Evolutionary conservation across 2,888 invertebrate species (phyloP), one percentile per base, ranked within the genome.

Genomic region (Caenorhabditis becei): DNA sequence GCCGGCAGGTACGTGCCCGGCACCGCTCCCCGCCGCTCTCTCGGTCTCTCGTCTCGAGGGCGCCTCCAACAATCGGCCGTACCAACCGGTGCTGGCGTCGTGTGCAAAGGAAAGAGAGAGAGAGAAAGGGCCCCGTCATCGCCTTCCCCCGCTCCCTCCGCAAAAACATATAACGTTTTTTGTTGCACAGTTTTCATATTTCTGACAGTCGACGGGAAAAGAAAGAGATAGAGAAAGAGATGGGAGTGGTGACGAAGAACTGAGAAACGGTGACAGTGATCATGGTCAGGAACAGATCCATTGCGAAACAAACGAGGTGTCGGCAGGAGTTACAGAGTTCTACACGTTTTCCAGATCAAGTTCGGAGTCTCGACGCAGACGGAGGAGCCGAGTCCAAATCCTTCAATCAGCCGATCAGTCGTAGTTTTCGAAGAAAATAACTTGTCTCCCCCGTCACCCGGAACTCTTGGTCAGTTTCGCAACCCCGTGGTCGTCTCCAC

Each of bases 1-100:
- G 59, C 59, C 28, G 16, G 51, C n/a, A 26, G n/a, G 35, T 51
- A 24, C 37, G 11, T n/a, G 20, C 26, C 26, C 62, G 62, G 41
- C 24, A 16, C 65, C 58, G 58, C 32, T 32, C 35, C 32, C 14
- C 37, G n/a, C 58, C 28, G 35, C 65, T 56, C 28, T 28, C 28
- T 58, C 58, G 26, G 26, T 44, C 26, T 24, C 61, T 53, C 53
- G 4, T 24, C 53, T 26, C 26, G 49, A 23, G 49, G 49, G 49
- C 49, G 49, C 49, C 49, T 49, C 49, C 20, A 49, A 26, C 41
- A 41, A 41, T 41, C 16, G 37, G 16, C 44, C 56, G 69, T 69
- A 56, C 69, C 59, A 59, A n/a, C 24, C 51, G 24, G 69, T 69
- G 59, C 51, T 32, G 41, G 67, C 28, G n/a, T 24, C n/a, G 66